Percentiles rank a stretch among this genome's conserved stretches.
Conservation (phyloP, 2,888 invertebrate genomes). For the Ctenicera cuprea region DNA sequence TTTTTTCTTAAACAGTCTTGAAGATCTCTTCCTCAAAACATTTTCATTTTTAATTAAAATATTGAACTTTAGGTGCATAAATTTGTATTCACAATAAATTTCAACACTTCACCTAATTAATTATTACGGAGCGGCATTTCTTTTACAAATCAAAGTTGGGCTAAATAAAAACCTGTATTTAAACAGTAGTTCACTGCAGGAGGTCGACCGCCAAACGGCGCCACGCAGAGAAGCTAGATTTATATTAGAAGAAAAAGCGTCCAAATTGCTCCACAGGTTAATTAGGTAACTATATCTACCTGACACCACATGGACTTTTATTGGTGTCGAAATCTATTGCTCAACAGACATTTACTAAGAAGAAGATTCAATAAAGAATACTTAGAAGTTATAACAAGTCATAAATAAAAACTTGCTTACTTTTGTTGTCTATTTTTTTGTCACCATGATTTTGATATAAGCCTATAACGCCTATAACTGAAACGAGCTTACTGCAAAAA, state of each 20-base stretch:
- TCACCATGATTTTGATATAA: too few relatives aligned
- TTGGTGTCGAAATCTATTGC: too few relatives aligned
- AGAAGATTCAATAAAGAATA: too few relatives aligned
- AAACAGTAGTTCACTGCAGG: conserved; percentile 42
- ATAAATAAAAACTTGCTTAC: too few relatives aligned
- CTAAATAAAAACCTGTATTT: conserved; percentile 26
- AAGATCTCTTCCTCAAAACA: not conserved
- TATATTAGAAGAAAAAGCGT: conserved; percentile 33
- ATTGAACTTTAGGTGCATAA: too few relatives aligned
- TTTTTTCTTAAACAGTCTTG: not conserved
- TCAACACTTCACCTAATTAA: conserved; percentile 12
- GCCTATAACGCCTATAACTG: too few relatives aligned
- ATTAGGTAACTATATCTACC: conserved; percentile 22
- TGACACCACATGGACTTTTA: conserved; percentile 1
- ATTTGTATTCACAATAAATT: not conserved
- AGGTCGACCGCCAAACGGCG: conserved; percentile 34
- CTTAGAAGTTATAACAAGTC: too few relatives aligned
- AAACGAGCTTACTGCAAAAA: too few relatives aligned
- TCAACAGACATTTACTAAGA: too few relatives aligned
- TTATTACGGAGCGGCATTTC: not conserved
- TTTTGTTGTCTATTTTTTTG: too few relatives aligned
- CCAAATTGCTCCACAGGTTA: conserved; percentile 27
- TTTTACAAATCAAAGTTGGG: conserved; percentile 3
- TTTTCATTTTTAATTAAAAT: not conserved
- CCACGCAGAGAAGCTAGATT: conserved; percentile 36